Evolutionary conservation across 2,113 vertebrate genomes (phyloP), one percentile per base, ranked within the genome.

Genomic region (Saguinus midas): DNA sequence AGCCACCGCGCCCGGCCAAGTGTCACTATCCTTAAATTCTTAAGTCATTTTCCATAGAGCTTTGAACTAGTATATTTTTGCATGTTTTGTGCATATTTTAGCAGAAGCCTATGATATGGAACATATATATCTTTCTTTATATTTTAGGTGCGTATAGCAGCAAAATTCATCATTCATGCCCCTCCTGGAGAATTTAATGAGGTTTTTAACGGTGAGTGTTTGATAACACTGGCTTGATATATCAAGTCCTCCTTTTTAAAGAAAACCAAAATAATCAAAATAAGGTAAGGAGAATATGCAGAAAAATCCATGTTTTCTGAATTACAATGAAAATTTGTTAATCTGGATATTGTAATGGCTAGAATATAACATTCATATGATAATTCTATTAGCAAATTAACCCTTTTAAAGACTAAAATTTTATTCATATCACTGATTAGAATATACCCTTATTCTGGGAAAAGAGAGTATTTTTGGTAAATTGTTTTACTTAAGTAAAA

Each of bases 111-210:
- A 4, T 91, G 17, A 23, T 76, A 9, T 92, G 48, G 20, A 57
- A 83, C 58, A 94, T 93, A 97, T 85, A 96, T 78, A 43, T 73
- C 64, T 93, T 98, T 40, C 61, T 98, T 98, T 98, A 96, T 96
- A 20, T 98, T 99, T 96, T 96, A 99, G 99, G 99, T 99, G 97
- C 99, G 99, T 98, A 99, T 99, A 99, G 99, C 99, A 87, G 99
- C 99, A 92, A 99, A 99, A 98, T 99, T 99, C 97, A 99, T 99
- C 98, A 99, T 99, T 98, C 99, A 99, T 93, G 99, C 99, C 96
- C 99, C 99, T 87, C 99, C 99, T 97, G 99, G 99, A 98, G 99
- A 99, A 98, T 99, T 99, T 98, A 99, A 99, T 97, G 99, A 99
- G 95, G 99, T 99, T 66, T 99, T 99, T 98, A 99, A 99, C 97